phyloP scores from a whole-genome alignment of 2,113 vertebrate species.

The Eublepharis macularius region DNA sequence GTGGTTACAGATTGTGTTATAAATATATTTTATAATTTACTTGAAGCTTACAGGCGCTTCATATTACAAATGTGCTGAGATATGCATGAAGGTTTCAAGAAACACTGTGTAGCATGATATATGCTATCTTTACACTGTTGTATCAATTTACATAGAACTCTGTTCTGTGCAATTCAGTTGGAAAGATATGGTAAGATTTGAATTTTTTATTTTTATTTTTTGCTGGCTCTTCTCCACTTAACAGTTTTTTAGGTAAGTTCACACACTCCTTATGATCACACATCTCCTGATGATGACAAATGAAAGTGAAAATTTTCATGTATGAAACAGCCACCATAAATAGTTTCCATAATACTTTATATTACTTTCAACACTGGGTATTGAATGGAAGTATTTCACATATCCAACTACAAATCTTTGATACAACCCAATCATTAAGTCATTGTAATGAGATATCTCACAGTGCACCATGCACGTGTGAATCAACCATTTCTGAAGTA shows the following conservation, averaged over 20 bases:
- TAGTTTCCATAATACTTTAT: background rate
- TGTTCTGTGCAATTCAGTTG: background rate
- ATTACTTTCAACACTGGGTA: background rate
- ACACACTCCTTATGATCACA: background rate
- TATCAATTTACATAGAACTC: background rate
- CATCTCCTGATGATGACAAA: background rate
- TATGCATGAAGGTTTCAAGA: background rate
- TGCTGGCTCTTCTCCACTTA: background rate
- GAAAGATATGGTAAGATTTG: background rate
- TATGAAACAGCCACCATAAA: background rate
- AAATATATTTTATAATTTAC: background rate
- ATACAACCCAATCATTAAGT: background rate
- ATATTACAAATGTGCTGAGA: background rate
- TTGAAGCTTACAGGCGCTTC: background rate
- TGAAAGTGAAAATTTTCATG: background rate
- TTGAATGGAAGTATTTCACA: background rate
- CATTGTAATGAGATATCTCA: background rate
- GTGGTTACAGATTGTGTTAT: background rate
- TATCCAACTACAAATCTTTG: background rate
- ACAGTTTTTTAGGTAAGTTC: background rate
- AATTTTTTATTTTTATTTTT: background rate
- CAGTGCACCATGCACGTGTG: background rate
- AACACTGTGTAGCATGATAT: background rate
- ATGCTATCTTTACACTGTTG: rapidly evolving
- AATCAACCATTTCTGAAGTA: background rate